Conservation (phyloP, 1,140 invertebrate genomes). For the Heliconius nattereri region DNA sequence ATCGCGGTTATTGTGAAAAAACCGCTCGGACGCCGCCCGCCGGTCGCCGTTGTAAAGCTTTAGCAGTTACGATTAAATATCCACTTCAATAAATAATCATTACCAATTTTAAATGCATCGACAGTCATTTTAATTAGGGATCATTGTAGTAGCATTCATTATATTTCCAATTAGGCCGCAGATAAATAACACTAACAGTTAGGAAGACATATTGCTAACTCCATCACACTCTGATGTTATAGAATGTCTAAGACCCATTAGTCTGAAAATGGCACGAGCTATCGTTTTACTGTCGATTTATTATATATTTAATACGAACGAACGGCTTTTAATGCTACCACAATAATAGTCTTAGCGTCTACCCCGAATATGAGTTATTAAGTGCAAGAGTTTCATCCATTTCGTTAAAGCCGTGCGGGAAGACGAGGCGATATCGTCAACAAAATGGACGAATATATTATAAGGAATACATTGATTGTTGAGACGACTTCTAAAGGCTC, state of each 20-base stretch:
- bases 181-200: constrained; percentile 37
- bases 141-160: constrained; percentile 59
- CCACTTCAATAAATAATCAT: constrained; percentile 55
- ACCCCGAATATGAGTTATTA: constrained; percentile 35
- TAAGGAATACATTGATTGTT: background rate
- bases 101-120: constrained; percentile 71
- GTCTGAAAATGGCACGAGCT: constrained; percentile 32
- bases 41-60: constrained; percentile 59
- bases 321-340: constrained; percentile 60
- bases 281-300: constrained; percentile 5
- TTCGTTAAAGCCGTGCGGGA: constrained; percentile 36
- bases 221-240: constrained; percentile 4
- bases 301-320: background rate
- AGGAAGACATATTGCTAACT: constrained; percentile 41
- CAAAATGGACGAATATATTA: constrained; percentile 30
- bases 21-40: constrained; percentile 27
- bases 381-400: constrained; percentile 39
- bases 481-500: background rate
- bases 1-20: constrained; percentile 34
- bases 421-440: constrained; percentile 32
- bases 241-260: constrained; percentile 20
- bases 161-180: constrained; percentile 34
- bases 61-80: constrained; percentile 47
- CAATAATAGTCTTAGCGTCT: constrained; percentile 56
- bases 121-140: constrained; percentile 52